Percentiles rank a stretch among this genome's conserved stretches.
Conservation (phyloP, 2,888 invertebrate species). For the Hyposoter didymator region DNA sequence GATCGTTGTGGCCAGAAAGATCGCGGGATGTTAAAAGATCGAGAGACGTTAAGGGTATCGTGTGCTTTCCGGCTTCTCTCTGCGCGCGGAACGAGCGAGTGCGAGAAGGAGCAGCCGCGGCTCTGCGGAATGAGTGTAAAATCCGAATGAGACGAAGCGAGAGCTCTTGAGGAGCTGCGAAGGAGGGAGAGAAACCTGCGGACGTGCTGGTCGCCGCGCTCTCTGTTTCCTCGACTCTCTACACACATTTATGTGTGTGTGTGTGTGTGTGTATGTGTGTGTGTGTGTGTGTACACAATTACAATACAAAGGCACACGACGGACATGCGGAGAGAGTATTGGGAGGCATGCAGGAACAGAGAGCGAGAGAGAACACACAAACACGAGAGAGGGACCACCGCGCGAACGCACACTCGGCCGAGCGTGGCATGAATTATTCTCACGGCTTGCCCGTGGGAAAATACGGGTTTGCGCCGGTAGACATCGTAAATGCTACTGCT, state of each 20-base stretch:
- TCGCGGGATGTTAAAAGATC: neutral
- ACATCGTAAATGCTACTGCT: conserved; percentile 82
- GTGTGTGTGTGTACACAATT: conserved; percentile 24
- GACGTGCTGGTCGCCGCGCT: conserved; percentile 47
- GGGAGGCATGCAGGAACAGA: conserved; percentile 48
- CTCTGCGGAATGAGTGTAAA: conserved; percentile 1
- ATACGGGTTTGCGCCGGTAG: conserved; percentile 81
- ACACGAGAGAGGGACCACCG: conserved; percentile 34
- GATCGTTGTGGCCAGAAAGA: conserved; percentile 8
- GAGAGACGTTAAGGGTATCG: conserved; percentile 47
- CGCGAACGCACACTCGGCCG: conserved; percentile 71
- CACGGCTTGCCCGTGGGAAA: conserved; percentile 84
- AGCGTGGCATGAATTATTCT: conserved; percentile 83
- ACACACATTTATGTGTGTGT: neutral
- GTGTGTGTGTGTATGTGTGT: neutral
- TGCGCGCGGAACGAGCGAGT: conserved; percentile 43
- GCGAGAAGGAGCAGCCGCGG: conserved; percentile 7
- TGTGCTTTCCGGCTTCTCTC: conserved; percentile 56
- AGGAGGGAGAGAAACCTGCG: conserved; percentile 45
- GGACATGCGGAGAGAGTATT: conserved; percentile 57
- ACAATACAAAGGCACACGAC: conserved; percentile 56
- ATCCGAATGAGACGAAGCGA: conserved; percentile 25
- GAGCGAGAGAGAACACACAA: conserved; percentile 32
- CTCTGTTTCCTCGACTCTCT: conserved; percentile 20
- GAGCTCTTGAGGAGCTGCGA: conserved; percentile 17